A percentile compares a stretch with the other conserved stretches of the same genome.
Evolutionary conservation across 2,888 invertebrate genomes (phyloP).

Genomic region (Lasioglossum lativentre): DNA sequence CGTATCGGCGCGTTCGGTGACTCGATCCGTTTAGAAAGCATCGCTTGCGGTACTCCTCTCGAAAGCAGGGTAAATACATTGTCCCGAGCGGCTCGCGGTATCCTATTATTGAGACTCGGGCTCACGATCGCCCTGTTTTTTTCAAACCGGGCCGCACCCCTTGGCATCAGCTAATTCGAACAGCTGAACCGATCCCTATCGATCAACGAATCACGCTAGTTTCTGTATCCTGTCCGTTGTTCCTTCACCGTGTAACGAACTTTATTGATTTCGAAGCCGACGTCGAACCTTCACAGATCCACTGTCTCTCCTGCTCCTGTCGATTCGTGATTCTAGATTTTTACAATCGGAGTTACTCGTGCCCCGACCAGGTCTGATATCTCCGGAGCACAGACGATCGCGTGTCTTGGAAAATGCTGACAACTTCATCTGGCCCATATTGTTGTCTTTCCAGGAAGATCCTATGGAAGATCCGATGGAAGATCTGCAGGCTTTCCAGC

Average conservation of each 20-base stretch:
- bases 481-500: neutral
- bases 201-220: conserved; percentile 54
- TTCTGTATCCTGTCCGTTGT: conserved; percentile 40
- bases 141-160: conserved; percentile 56
- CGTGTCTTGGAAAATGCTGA: neutral
- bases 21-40: conserved; percentile 73
- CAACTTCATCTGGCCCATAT: neutral
- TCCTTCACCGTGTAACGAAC: neutral
- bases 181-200: conserved; percentile 55
- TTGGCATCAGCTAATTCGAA: conserved; percentile 56
- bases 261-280: neutral
- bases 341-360: neutral
- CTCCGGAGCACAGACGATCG: neutral
- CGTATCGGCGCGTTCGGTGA: conserved; percentile 62
- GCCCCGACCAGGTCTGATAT: neutral
- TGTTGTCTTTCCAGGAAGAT: neutral
- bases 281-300: neutral
- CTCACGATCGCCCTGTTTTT: conserved; percentile 69
- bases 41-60: conserved; percentile 28
- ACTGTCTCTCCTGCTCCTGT: neutral
- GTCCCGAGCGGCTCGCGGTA: conserved; percentile 53
- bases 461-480: too few species aligned
- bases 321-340: neutral
- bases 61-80: conserved; percentile 53
- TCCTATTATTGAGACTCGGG: conserved; percentile 68